Evolutionary conservation across 2,797 vertebrate species (phyloP).

Genomic region (Pogoniulus pusillus): DNA sequence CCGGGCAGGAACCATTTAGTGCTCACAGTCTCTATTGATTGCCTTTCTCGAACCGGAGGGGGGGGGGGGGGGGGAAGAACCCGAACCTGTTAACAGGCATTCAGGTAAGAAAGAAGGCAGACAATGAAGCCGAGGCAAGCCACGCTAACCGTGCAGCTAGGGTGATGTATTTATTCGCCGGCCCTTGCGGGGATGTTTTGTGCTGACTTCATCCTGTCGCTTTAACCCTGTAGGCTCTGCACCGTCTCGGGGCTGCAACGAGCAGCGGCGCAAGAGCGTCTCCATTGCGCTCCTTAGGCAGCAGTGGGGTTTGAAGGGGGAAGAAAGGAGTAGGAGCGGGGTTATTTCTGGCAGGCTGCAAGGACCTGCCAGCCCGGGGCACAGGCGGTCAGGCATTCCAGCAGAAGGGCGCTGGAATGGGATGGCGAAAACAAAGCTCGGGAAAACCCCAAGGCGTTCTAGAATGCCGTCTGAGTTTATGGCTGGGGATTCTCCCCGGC

Average conservation of each 20-base stretch:
- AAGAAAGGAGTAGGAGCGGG: not conserved
- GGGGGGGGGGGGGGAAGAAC: not conserved
- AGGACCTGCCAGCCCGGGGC: not conserved
- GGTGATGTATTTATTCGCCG: conserved; percentile 60
- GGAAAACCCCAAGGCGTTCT: not conserved
- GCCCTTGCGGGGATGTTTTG: conserved; percentile 23
- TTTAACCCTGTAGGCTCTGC: conserved; percentile 43
- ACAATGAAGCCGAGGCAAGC: conserved; percentile 33
- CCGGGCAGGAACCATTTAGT: conserved; percentile 36
- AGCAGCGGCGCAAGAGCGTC: not conserved
- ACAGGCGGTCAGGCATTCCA: not conserved
- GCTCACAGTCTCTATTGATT: conserved; percentile 2
- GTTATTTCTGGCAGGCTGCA: not conserved
- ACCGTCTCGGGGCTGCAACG: not conserved
- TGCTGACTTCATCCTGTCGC: conserved; percentile 52
- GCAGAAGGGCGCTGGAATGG: not conserved
- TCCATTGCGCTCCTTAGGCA: not conserved
- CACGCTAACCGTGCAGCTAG: conserved; percentile 22
- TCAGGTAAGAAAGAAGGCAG: conserved; percentile 47
- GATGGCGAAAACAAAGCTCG: not conserved
- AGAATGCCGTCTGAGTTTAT: not conserved
- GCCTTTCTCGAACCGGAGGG: not conserved
- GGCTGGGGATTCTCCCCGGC: not conserved
- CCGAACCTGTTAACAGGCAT: conserved; percentile 1
- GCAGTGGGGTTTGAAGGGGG: not conserved